phyloP scores from a whole-genome alignment of 2,888 invertebrate genomes.

The Archips xylosteana region DNA sequence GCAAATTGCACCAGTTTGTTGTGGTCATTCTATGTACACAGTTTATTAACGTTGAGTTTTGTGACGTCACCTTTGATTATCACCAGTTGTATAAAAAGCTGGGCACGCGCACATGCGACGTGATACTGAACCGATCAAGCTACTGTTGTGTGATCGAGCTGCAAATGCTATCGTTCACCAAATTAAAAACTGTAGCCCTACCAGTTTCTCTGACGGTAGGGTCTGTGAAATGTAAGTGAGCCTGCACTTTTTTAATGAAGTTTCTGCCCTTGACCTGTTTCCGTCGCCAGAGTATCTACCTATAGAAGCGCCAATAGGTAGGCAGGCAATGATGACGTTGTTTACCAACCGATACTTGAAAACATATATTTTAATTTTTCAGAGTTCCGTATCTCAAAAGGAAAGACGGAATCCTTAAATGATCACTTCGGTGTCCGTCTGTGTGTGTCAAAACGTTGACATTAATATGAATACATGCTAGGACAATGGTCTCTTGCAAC shows the following conservation, averaged over 20 bases:
- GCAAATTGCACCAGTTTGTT: slow-evolving; percentile 57
- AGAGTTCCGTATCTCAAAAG: no score
- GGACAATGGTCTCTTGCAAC: no score
- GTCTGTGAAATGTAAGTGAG: not conserved
- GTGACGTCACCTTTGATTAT: slow-evolving; percentile 74
- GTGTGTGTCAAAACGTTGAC: no score
- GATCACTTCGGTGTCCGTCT: no score
- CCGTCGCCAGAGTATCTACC: not conserved
- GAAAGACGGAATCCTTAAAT: no score
- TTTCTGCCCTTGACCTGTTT: not conserved
- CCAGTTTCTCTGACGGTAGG: not conserved
- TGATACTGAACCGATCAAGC: slow-evolving; percentile 22
- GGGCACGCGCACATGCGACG: slow-evolving; percentile 67
- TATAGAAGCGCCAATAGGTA: not conserved
- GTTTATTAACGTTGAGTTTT: slow-evolving; percentile 58
- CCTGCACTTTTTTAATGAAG: not conserved
- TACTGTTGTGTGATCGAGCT: slow-evolving; percentile 8
- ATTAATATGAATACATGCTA: no score
- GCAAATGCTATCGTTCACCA: not conserved
- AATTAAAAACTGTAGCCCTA: not conserved
- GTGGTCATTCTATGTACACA: slow-evolving; percentile 57
- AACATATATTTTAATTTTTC: no score
- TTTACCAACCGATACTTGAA: no score
- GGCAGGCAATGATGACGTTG: no score
- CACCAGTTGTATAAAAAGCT: slow-evolving; percentile 74